These are phyloP conservation scores for Diorhabda carinulata DNA, from an alignment of 1,140 invertebrate species.

Conservation along the genomic window DNA sequence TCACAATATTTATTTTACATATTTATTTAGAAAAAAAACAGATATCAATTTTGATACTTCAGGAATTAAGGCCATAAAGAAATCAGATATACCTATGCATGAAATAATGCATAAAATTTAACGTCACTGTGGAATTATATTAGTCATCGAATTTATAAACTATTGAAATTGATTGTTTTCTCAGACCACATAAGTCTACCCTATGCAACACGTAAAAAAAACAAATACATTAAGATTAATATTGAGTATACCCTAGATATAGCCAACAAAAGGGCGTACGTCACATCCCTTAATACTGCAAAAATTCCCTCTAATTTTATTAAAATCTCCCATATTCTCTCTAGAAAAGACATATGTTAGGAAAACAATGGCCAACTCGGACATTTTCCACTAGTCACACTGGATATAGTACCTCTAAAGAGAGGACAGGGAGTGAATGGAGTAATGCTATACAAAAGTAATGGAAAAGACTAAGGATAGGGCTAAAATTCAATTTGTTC, in stretches of 20 bases:
- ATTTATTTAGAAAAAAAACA: no score
- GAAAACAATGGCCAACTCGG: constrained; percentile 2
- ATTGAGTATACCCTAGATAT: background rate
- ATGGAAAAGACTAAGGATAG: constrained; percentile 8
- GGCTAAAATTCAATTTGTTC: constrained; percentile 13
- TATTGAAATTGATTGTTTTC: no score
- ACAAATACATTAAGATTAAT: background rate
- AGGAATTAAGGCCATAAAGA: no score
- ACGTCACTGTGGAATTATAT: no score
- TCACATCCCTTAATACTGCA: background rate
- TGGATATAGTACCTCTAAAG: background rate
- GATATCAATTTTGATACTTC: no score
- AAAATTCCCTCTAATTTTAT: constrained; percentile 1
- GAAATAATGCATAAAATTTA: no score
- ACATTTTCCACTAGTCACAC: background rate
- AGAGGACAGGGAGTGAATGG: background rate
- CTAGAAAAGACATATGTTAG: constrained; percentile 12
- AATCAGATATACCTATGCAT: no score
- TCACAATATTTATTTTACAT: no score
- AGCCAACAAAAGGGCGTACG: background rate
- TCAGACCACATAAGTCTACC: no score
- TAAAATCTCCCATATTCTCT: constrained; percentile 2
- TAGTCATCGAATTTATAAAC: no score
- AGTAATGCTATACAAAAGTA: constrained; percentile 14
- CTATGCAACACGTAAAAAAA: background rate